A percentile compares a stretch with the other conserved stretches of the same genome.
These are phyloP conservation scores for Atractosteus spatula DNA, from an alignment of 2,113 vertebrate genomes.

Conservation along the genomic window DNA sequence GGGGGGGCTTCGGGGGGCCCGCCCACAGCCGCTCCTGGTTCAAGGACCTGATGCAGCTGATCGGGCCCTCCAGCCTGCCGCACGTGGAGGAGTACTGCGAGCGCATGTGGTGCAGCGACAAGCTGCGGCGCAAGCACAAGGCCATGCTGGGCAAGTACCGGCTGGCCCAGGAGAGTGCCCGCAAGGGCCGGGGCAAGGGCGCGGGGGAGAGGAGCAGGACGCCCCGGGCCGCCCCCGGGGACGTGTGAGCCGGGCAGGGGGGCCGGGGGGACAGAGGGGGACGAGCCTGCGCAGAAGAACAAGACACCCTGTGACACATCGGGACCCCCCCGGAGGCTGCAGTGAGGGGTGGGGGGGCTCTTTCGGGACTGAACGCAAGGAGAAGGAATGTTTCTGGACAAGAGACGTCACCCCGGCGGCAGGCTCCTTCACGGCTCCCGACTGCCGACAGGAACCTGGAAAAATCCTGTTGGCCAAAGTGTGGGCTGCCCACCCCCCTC, in stretches of 20 bases:
- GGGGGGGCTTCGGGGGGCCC: slow-evolving; percentile 21
- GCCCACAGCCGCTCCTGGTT: slow-evolving; percentile 75
- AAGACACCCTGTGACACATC: too few relatives aligned
- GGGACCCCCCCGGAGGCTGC: too few relatives aligned
- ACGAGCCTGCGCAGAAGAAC: not conserved
- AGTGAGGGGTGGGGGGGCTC: too few relatives aligned
- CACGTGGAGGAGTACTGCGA: slow-evolving; percentile 86
- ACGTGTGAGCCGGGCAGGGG: slow-evolving; percentile 34
- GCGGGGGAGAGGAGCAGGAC: slow-evolving; percentile 75
- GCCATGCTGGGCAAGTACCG: slow-evolving; percentile 73
- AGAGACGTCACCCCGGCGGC: too few relatives aligned
- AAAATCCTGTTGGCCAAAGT: too few relatives aligned
- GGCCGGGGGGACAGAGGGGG: not conserved
- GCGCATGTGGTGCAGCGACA: slow-evolving; percentile 82
- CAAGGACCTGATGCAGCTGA: slow-evolving; percentile 89
- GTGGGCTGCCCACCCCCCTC: too few relatives aligned
- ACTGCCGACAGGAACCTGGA: too few relatives aligned
- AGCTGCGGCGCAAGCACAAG: slow-evolving; percentile 70
- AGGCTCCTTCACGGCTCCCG: too few relatives aligned
- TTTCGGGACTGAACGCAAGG: too few relatives aligned
- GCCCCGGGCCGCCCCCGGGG: slow-evolving; percentile 69
- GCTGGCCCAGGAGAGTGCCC: slow-evolving; percentile 73
- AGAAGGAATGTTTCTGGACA: too few relatives aligned
- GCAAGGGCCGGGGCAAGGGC: slow-evolving; percentile 70
- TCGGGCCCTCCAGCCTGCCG: slow-evolving; percentile 74